Conservation (phyloP, 2,888 invertebrate species). For the Tricholauxania praeusta region DNA sequence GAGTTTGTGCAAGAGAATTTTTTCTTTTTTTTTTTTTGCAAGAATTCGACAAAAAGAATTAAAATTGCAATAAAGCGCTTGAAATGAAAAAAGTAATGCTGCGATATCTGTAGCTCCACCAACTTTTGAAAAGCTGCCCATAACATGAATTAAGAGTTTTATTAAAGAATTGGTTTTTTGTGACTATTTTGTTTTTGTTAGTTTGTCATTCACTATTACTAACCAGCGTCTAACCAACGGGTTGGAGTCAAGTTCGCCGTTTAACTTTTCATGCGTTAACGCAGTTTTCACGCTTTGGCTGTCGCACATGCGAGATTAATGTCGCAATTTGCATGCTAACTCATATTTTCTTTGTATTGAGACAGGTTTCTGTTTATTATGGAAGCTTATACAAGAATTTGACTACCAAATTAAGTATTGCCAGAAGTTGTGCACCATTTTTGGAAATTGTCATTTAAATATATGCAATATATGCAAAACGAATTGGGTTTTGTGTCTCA, state of each 20-base stretch:
- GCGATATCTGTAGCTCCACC: too few species aligned
- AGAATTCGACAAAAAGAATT: slow-evolving; percentile 3
- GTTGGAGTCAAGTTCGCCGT: slow-evolving; percentile 33
- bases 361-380: slow-evolving; percentile 3
- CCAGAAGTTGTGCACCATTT: not conserved
- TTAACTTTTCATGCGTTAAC: slow-evolving; percentile 35
- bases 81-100: slow-evolving; percentile 4
- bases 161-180: not conserved
- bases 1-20: slow-evolving; percentile 6
- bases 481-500: not conserved
- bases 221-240: not conserved
- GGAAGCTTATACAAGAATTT: not conserved
- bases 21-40: too few species aligned
- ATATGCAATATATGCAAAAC: not conserved
- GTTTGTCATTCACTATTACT: slow-evolving; percentile 11
- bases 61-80: slow-evolving; percentile 9
- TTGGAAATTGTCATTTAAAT: slow-evolving; percentile 6
- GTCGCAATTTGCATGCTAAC: slow-evolving; percentile 61
- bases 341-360: slow-evolving; percentile 32
- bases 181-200: not conserved
- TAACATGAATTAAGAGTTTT: not conserved
- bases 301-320: slow-evolving; percentile 53
- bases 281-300: slow-evolving; percentile 57
- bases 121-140: not conserved
- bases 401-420: slow-evolving; percentile 16